Conservation (phyloP, 2,113 vertebrate species). For the Aepyceros melampus region DNA sequence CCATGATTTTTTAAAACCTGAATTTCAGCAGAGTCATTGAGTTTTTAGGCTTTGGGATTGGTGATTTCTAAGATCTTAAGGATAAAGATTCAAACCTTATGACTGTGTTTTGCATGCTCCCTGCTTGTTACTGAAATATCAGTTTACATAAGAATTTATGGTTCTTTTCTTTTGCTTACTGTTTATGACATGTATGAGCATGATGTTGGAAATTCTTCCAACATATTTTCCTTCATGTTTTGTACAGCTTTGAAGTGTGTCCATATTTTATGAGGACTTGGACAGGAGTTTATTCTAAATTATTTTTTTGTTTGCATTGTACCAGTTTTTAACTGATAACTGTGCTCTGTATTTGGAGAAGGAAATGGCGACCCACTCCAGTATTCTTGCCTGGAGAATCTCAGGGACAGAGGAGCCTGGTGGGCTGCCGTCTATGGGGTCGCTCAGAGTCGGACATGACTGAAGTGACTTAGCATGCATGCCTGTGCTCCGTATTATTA, state of each 20-base stretch:
- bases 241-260: background rate
- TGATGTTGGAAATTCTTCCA: background rate
- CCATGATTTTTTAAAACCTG: background rate
- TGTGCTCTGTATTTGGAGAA: background rate
- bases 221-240: slow-evolving; percentile 2
- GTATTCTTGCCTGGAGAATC: background rate
- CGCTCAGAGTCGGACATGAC: background rate
- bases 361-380: background rate
- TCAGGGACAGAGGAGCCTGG: background rate
- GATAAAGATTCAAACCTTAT: background rate
- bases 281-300: background rate
- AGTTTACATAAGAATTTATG: background rate
- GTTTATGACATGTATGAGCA: background rate
- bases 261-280: background rate
- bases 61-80: background rate
- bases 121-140: background rate
- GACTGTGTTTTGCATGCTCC: background rate
- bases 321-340: background rate
- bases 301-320: background rate
- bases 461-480: background rate
- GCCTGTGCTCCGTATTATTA: background rate
- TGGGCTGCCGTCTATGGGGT: background rate
- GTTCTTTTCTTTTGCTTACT: background rate
- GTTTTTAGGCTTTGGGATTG: background rate
- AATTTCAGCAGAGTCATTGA: background rate